Percentiles rank a stretch among this genome's conserved stretches.
phyloP scores from a whole-genome alignment of 2,888 invertebrate species.

The Acrocera orbiculus region DNA sequence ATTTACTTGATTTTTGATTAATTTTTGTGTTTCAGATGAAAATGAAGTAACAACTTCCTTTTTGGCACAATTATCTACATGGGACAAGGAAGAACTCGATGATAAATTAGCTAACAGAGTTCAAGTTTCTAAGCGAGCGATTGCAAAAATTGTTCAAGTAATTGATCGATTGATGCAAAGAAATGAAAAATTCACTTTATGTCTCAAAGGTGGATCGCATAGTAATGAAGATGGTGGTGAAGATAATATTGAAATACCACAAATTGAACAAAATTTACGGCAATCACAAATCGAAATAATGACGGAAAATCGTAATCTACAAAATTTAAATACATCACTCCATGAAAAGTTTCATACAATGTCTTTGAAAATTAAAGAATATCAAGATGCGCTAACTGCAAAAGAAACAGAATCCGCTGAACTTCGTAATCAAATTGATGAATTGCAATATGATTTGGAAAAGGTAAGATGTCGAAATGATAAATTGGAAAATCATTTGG shows the following conservation, averaged over 20 bases:
- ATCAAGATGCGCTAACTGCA: constrained; percentile 57
- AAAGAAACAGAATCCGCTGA: constrained; percentile 91
- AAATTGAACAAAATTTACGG: constrained; percentile 63
- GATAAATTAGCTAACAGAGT: constrained; percentile 90
- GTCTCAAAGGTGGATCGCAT: constrained; percentile 49
- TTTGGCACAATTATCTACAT: constrained; percentile 84
- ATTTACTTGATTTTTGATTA: constrained; percentile 13
- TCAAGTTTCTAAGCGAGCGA: constrained; percentile 89
- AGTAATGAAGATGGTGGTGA: constrained; percentile 12
- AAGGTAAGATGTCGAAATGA: constrained; percentile 78
- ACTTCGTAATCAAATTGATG: constrained; percentile 88
- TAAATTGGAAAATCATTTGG: constrained; percentile 79
- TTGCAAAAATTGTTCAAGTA: constrained; percentile 90
- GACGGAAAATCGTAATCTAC: constrained; percentile 79
- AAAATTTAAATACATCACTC: constrained; percentile 73
- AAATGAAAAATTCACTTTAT: constrained; percentile 83
- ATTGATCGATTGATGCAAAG: constrained; percentile 91
- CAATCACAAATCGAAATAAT: constrained; percentile 77
- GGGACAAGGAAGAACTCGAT: constrained; percentile 95
- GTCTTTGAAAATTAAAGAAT: constrained; percentile 72
- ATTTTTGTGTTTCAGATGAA: constrained; percentile 52
- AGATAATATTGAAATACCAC: constrained; percentile 12
- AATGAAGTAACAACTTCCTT: constrained; percentile 94
- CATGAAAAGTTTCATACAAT: constrained; percentile 89
- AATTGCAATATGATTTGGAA: constrained; percentile 78